Base-by-base conservation (phyloP, 2,888 invertebrate genomes). In the Antitype chi region DNA sequence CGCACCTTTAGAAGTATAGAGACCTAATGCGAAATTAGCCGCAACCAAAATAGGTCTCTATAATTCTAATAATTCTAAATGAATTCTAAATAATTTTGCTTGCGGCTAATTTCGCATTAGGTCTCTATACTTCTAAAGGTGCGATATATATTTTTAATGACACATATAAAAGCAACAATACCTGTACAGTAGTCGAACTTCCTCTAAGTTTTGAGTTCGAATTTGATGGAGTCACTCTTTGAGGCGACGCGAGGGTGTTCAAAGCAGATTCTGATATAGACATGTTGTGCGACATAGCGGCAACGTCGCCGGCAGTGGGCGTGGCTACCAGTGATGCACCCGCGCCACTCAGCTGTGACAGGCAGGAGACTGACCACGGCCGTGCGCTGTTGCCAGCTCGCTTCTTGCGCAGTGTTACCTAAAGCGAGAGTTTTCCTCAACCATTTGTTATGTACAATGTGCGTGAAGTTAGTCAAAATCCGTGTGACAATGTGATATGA, bases 191-290 rank as follows among this genome's bases (percentile, higher is more conserved):
- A 53, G 94, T 97, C 1, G 96, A 95, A 90, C 97, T 97, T 71
- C 96, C 96, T 32, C 96, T 92, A 25, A 97, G 91, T 84, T 96
- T 96, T 0, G 94, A 95, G 80, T 93, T 95, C 4, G 95, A 95
- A 75, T 94, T 94, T 63, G 94, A 94, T 77, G 95, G 97, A 79
- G 93, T 97, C 87, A 94, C 97, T 77, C 93, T 95, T 82, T 92
- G 97, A 63, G 93, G 97, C 76, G 97, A 97, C 0, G 97, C 97
- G 72, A 99, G 95, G 70, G 98, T 98, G 94, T 99, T 98, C 82
- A 99, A 95, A 38, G 99, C 99, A 1, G 99, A 98, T 94, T 99
- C 99, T 5, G 99, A 99, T 85, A 98, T 98, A 8, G 99, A 99
- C 95, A 98, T 98, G 87, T 98, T 97, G 90, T 97, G 94, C 1